Evolutionary conservation across 1,140 invertebrate species (phyloP).

Genomic region (Micrasema minimum): DNA sequence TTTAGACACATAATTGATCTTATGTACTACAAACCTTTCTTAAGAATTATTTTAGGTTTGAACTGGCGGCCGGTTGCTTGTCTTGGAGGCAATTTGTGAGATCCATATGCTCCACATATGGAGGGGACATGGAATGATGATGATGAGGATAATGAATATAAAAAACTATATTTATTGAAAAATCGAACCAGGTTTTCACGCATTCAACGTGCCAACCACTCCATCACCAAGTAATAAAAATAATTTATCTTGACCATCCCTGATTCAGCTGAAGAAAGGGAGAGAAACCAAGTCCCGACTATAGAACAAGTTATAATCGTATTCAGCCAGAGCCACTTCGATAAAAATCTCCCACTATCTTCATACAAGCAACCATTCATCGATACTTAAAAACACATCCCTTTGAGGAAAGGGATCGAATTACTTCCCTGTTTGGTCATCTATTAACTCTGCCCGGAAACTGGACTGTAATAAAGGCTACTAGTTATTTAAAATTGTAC

Average conservation of each 20-base stretch:
- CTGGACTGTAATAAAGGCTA: conserved; percentile 21
- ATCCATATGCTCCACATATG: too few species aligned
- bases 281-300: not conserved
- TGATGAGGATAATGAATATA: too few species aligned
- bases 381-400: not conserved
- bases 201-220: too few species aligned
- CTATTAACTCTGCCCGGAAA: not conserved
- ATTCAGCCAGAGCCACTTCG: not conserved
- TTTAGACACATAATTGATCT: too few species aligned
- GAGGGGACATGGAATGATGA: too few species aligned
- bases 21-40: too few species aligned
- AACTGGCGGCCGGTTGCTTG: too few species aligned
- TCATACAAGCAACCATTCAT: not conserved
- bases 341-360: not conserved
- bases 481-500: conserved; percentile 25
- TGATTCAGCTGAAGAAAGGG: conserved; percentile 13
- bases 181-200: too few species aligned
- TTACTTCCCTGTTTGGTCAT: not conserved
- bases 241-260: conserved; percentile 2
- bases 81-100: too few species aligned
- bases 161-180: too few species aligned
- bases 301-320: not conserved
- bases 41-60: too few species aligned
- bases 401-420: not conserved
- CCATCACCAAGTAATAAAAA: too few species aligned